Conservation (phyloP, 1,140 invertebrate genomes). For the Drosophila guanche region DNA sequence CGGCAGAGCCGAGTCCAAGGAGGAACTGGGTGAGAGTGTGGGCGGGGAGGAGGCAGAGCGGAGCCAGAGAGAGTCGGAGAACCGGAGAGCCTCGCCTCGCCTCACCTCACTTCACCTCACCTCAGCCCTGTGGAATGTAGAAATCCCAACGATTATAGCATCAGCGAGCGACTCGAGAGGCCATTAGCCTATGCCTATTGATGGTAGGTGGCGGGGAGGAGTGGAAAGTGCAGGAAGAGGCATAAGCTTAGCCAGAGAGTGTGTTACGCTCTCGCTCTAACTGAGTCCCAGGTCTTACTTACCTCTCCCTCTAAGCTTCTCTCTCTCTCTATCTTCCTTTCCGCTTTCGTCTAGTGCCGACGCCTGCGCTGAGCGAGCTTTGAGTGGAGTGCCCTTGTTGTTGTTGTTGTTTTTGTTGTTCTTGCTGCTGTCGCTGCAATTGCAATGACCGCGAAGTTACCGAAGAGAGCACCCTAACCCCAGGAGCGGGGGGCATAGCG, state of each 20-base stretch:
- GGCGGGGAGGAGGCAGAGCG: constrained; percentile 14
- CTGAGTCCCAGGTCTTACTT: no score
- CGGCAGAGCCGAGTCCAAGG: background rate
- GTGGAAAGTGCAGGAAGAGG: constrained; percentile 1
- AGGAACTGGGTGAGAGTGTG: constrained; percentile 61
- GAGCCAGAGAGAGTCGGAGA: constrained; percentile 5
- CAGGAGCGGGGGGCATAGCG: no score
- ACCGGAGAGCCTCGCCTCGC: constrained; percentile 1
- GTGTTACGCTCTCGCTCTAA: constrained; percentile 9
- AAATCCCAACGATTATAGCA: constrained; percentile 60
- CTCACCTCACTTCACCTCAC: constrained; percentile 9
- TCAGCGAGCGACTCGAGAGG: constrained; percentile 61
- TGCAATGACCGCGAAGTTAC: constrained; percentile 12
- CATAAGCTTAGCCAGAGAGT: constrained; percentile 18
- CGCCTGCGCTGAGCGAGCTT: constrained; percentile 47
- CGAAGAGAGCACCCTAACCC: constrained; percentile 4
- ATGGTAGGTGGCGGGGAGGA: background rate
- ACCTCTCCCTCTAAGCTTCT: background rate
- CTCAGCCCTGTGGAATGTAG: constrained; percentile 41
- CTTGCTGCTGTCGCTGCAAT: constrained; percentile 20
- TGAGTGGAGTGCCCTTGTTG: background rate
- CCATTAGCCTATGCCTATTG: constrained; percentile 65
- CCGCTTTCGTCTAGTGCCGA: constrained; percentile 33
- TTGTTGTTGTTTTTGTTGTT: constrained; percentile 12
- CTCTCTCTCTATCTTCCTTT: background rate